These are phyloP conservation scores for Venustoraphidia nigricollis DNA, from an alignment of 2,888 invertebrate genomes.

Conservation along the genomic window DNA sequence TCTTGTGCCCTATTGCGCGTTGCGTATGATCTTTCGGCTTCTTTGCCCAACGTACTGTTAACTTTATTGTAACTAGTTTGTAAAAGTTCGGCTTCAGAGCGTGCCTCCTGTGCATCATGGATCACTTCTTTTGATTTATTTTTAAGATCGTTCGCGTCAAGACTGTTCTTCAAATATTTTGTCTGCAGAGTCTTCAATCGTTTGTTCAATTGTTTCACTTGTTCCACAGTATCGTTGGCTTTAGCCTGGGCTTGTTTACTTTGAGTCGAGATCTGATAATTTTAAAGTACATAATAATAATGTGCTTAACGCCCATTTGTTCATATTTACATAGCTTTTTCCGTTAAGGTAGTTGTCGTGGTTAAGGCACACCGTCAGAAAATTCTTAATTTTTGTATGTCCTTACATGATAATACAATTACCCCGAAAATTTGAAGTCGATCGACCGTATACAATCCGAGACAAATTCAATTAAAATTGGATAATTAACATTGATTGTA, in stretches of 20 bases:
- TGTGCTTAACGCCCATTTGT: background rate
- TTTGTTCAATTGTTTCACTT: slow-evolving; percentile 54
- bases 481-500: too few species aligned
- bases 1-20: slow-evolving; percentile 66
- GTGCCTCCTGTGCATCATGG: slow-evolving; percentile 53
- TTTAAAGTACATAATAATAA: slow-evolving; percentile 6
- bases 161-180: slow-evolving; percentile 66
- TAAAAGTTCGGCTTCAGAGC: slow-evolving; percentile 44
- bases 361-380: too few species aligned
- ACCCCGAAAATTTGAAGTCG: too few species aligned
- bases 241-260: slow-evolving; percentile 65
- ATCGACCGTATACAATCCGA: too few species aligned
- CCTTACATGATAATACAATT: too few species aligned
- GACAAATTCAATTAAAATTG: too few species aligned
- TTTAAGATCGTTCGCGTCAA: slow-evolving; percentile 66
- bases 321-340: too few species aligned
- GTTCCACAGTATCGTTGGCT: slow-evolving; percentile 61
- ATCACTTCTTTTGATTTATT: slow-evolving; percentile 59
- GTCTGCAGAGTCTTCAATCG: slow-evolving; percentile 63
- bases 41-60: slow-evolving; percentile 51
- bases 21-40: slow-evolving; percentile 58
- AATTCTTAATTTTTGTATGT: too few species aligned
- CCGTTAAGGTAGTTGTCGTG: too few species aligned
- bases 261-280: slow-evolving; percentile 58
- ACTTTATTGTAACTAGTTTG: slow-evolving; percentile 57